Evolutionary conservation across 2,113 vertebrate genomes (phyloP).

Genomic region (Riparia riparia): DNA sequence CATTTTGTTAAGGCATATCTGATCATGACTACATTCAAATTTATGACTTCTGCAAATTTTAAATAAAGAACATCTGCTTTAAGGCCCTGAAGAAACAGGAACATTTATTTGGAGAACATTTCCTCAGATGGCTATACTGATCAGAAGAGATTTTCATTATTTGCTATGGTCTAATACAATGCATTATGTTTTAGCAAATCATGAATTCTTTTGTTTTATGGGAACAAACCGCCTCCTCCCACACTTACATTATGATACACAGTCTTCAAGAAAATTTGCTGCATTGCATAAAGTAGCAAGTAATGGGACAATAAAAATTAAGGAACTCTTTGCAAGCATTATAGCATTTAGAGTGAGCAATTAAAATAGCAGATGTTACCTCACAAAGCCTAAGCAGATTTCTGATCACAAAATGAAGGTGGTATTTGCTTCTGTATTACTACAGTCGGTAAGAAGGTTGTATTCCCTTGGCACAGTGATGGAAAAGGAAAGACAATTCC

Average conservation of each 20-base stretch:
- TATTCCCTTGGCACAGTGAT: neutral
- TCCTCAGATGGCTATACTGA: neutral
- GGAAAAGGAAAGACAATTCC: neutral
- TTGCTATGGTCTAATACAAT: neutral
- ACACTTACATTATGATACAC: neutral
- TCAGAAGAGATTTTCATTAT: slow-evolving; percentile 2
- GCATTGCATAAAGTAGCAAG: slow-evolving; percentile 8
- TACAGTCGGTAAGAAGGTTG: rapidly evolving
- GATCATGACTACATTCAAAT: neutral
- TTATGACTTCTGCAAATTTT: slow-evolving; percentile 19
- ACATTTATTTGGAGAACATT: neutral
- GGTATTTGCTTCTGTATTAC: neutral
- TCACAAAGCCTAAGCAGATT: slow-evolving; percentile 18
- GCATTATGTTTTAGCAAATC: slow-evolving; percentile 12
- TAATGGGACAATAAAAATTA: slow-evolving; percentile 53
- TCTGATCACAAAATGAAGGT: neutral
- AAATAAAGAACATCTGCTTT: slow-evolving; percentile 59
- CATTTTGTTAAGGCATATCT: neutral
- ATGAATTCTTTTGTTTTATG: slow-evolving; percentile 14
- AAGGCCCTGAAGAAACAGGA: neutral
- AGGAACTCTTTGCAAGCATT: slow-evolving; percentile 45
- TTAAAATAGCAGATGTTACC: slow-evolving; percentile 51
- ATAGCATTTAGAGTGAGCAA: slow-evolving; percentile 6
- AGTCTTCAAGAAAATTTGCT: slow-evolving; percentile 43
- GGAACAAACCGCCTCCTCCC: neutral